Conservation (phyloP, 2,888 invertebrate species). For the Ditylenchus weischeri region DNA sequence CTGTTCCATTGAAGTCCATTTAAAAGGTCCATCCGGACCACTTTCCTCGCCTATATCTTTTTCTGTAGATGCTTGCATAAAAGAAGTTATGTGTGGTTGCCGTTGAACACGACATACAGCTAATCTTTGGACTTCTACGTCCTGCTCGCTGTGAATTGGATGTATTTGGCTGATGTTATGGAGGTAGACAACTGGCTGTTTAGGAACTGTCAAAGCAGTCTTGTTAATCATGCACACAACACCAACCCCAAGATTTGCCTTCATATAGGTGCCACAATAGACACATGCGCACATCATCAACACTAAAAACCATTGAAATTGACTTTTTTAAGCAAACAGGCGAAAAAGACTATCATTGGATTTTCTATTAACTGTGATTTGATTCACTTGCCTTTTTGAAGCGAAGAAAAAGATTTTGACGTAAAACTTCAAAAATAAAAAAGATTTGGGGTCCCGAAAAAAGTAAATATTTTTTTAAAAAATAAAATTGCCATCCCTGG, state of each 20-base stretch:
- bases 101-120: background rate
- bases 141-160: background rate
- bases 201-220: background rate
- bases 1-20: conserved; percentile 27
- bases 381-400: no score
- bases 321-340: no score
- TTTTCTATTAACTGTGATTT: no score
- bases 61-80: no score
- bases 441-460: no score
- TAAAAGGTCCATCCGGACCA: conserved; percentile 19
- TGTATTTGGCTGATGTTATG: background rate
- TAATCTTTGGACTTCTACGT: background rate
- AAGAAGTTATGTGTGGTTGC: no score
- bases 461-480: no score
- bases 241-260: conserved; percentile 23
- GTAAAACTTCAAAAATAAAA: no score
- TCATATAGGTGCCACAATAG: conserved; percentile 51
- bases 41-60: background rate
- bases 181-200: background rate
- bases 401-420: no score
- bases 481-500: no score
- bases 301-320: conserved; percentile 31
- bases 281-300: conserved; percentile 47
- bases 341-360: no score
- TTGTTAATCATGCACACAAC: background rate